Evolutionary conservation across 2,113 vertebrate species (phyloP), one percentile per base, ranked within the genome.

Genomic region (Centropus bengalensis): DNA sequence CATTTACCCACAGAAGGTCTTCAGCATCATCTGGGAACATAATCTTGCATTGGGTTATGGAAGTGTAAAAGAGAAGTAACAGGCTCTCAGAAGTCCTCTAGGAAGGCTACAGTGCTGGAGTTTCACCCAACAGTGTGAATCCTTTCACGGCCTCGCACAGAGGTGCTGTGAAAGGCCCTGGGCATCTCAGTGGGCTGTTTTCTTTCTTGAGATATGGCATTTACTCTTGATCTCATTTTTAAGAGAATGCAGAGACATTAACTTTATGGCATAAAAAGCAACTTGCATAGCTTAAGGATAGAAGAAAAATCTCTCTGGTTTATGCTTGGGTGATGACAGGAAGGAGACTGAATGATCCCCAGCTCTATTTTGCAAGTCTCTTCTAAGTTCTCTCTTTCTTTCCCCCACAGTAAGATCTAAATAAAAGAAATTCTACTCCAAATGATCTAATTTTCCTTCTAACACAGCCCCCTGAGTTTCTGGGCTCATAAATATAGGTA

Each of bases 1-100:
- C 42, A 55, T 54, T 40, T 75, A 69, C n/a, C 12, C 51, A 58
- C n/a, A 62, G 49, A 45, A 66, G 5, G 21, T 79, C 82, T 71
- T 93, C 40, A 58, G 6, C 0, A 0, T 33, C 14, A 69, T 40
- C 10, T 60, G 38, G 70, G 56, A 75, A 30, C 1, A 3, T 56
- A 60, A 87, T 32, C 27, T 52, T 23, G 87, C 27, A 14, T 40
- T 93, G 30, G 40, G 13, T 81, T 92, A 52, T 66, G 38, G 69
- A 67, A 83, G 18, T 44, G 15, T 26, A 63, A 28, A 18, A 80
- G 30, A 89, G 54, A 79, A 58, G 17, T 55, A 64, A 5, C 27
- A 54, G 58, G 44, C 45, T 85, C 49, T 78, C 36, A 38, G 9
- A 88, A 45, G 10, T 67, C 32, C 45, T 92, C 51, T 36, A 32